Base-by-base conservation (phyloP, 2,888 invertebrate species). In the Meteorus colon region DNA sequence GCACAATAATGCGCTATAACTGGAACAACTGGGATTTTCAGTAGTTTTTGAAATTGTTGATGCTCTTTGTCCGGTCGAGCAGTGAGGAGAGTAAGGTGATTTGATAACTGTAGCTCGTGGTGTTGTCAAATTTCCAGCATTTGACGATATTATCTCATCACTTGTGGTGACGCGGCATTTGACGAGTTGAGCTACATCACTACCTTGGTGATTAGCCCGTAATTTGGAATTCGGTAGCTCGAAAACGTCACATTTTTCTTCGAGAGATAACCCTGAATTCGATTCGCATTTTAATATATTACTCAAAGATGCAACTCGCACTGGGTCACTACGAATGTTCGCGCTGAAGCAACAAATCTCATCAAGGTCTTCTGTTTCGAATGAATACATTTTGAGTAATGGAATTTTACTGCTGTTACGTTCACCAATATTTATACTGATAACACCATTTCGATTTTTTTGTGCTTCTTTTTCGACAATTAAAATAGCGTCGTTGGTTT, bases 381-480 rank as follows among this genome's bases (percentile, higher is more conserved):
- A 89, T 0, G 89, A 89, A 68, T 88, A 88, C 89, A 89, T 89
- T 75, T 89, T 88, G 10, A 85, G 76, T n/a, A 89, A 78, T 14
- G 85, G 83, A n/a, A 85, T 86, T 62, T 89, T 88, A 2, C 87
- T 87, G 8, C 87, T 89, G 0, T 8, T 12, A 12, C 84, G 83
- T 31, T 83, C 19, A 48, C 24, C 24, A n/a, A 51, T 16, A n/a
- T 51, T 6, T 19, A 51, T 82, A 24, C 85, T 78, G 24, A 83
- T 84, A 10, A 77, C 65, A 31, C 70, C 67, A 12, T 10, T 65
- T 1, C 48, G 60, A 29, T 70, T 66, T 10, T 5, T 12, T 59
- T n/a, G 51, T 8, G 14, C 16, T 29, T 27, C 70, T 19, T 71
- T 69, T 70, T 76, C 41, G 10, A 34, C 19, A 31, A 27, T 27